Evolutionary conservation across 2,113 vertebrate species (phyloP).

Genomic region (Polyodon spathula): DNA sequence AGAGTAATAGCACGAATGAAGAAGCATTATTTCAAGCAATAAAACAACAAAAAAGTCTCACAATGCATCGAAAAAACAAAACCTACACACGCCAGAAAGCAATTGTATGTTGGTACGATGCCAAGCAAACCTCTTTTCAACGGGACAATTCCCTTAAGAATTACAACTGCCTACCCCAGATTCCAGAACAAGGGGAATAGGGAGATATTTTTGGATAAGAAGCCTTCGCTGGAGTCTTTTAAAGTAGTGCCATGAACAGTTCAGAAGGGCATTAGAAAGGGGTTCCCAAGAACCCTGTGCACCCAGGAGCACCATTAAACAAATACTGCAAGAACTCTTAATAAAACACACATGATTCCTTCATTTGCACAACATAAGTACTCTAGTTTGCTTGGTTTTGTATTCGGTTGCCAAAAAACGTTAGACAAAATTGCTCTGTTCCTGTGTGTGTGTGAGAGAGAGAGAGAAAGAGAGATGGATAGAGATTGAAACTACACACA

Average conservation of each 20-base stretch:
- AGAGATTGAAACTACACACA: no score
- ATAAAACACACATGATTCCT: slow-evolving; percentile 1
- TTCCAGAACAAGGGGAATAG: no score
- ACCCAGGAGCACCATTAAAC: background rate
- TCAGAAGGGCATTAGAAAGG: background rate
- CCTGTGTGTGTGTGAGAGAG: no score
- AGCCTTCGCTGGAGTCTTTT: background rate
- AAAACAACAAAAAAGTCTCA: no score
- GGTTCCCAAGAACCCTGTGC: background rate
- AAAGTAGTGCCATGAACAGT: background rate
- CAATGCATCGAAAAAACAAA: no score
- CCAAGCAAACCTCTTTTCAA: background rate
- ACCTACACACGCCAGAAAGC: no score
- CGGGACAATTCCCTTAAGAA: background rate
- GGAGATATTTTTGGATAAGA: background rate
- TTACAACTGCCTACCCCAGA: background rate
- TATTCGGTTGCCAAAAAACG: no score
- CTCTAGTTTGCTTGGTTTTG: background rate
- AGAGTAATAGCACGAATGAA: no score
- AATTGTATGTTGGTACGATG: background rate
- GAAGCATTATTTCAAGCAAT: no score
- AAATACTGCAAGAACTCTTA: slow-evolving; percentile 1
- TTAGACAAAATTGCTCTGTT: no score
- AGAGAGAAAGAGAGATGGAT: no score
- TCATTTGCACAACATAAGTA: background rate